Evolutionary conservation across 2,113 vertebrate genomes (phyloP).

Genomic region (Azemiops feae): DNA sequence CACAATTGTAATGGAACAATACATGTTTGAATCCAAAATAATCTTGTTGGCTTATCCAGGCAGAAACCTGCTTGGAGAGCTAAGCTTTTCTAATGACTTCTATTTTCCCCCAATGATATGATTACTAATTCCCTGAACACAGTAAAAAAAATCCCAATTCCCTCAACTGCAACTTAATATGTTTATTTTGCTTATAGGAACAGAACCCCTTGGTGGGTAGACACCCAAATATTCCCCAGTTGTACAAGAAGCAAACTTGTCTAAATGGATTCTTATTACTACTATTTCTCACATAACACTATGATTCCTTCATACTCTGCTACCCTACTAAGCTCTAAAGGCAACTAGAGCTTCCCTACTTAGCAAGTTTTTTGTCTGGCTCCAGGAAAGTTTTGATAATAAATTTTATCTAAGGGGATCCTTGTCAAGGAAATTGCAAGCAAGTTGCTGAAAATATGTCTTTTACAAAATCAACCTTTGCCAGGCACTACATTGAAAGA

Average conservation of each 20-base stretch:
- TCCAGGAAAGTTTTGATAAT: background rate
- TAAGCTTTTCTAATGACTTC: background rate
- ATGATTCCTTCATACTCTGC: background rate
- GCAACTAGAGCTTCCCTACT: too few species aligned
- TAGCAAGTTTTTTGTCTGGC: background rate
- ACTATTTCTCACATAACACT: background rate
- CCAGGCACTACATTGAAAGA: constrained; percentile 7
- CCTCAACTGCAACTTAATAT: background rate
- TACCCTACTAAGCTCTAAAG: background rate
- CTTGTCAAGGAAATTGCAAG: constrained; percentile 6
- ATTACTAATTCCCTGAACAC: background rate
- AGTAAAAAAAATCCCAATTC: background rate
- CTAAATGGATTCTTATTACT: background rate
- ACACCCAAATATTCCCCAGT: background rate
- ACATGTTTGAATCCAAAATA: background rate
- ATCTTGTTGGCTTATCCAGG: background rate
- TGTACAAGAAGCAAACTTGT: background rate
- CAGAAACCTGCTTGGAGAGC: background rate
- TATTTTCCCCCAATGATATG: background rate
- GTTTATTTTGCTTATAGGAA: background rate
- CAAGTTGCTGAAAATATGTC: background rate
- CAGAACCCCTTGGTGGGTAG: background rate
- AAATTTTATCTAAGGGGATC: constrained; percentile 15
- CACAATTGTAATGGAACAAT: background rate
- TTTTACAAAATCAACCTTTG: constrained; percentile 1